A percentile compares a stretch with the other conserved stretches of the same genome.
Evolutionary conservation across 2,888 invertebrate genomes (phyloP).

Genomic region (Seladonia tumulorum): DNA sequence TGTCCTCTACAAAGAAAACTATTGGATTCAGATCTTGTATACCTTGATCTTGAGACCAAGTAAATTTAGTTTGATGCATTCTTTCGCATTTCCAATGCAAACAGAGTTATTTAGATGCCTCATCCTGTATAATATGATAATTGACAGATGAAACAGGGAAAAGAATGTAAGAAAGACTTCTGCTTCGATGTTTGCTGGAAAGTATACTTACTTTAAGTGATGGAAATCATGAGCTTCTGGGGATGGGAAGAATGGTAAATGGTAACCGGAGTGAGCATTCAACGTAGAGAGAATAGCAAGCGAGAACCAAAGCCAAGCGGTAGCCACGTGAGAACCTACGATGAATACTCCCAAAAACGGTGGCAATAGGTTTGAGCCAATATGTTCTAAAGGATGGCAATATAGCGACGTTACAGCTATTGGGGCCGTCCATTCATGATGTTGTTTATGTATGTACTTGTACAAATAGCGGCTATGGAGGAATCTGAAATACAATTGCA

Average conservation of each 20-base stretch:
- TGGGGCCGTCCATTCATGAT: slow-evolving; percentile 95
- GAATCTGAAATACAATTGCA: slow-evolving; percentile 85
- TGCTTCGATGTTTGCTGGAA: background rate
- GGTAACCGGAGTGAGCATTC: slow-evolving; percentile 94
- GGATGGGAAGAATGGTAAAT: slow-evolving; percentile 93
- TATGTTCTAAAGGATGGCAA: slow-evolving; percentile 91
- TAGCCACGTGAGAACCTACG: slow-evolving; percentile 91
- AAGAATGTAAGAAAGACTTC: background rate
- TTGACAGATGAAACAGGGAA: background rate
- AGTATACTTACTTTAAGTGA: slow-evolving; percentile 89
- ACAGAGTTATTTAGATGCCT: background rate
- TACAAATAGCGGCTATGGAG: slow-evolving; percentile 91
- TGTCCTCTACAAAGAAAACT: background rate
- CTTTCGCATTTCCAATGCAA: background rate
- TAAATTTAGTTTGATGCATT: background rate
- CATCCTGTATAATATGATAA: background rate
- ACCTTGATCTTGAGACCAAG: background rate
- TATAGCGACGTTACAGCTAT: slow-evolving; percentile 93
- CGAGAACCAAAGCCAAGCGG: slow-evolving; percentile 92
- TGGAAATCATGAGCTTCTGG: slow-evolving; percentile 95
- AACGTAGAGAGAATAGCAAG: slow-evolving; percentile 92
- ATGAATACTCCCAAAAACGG: slow-evolving; percentile 90
- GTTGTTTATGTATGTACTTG: slow-evolving; percentile 93
- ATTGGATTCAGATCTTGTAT: background rate
- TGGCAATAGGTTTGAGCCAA: slow-evolving; percentile 91